phyloP scores from a whole-genome alignment of 2,888 invertebrate species.

The Corbicula japonica region DNA sequence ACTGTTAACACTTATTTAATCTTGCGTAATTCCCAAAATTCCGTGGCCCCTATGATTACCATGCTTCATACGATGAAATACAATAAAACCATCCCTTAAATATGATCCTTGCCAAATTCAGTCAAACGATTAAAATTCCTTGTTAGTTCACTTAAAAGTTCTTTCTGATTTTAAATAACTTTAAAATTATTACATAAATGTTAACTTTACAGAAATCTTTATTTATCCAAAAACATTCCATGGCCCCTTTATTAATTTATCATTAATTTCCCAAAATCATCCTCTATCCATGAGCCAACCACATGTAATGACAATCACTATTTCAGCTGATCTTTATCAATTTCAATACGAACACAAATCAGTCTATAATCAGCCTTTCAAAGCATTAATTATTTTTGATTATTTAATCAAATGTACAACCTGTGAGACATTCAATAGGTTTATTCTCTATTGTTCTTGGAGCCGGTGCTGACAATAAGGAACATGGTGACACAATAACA shows the following conservation, averaged over 20 bases:
- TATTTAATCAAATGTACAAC: not conserved
- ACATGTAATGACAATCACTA: not conserved
- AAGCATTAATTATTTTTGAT: not conserved
- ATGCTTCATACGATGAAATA: too few relatives aligned
- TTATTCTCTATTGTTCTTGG: slow-evolving; percentile 23
- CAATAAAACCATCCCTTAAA: too few relatives aligned
- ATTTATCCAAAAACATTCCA: slow-evolving; percentile 1
- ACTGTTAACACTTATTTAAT: too few relatives aligned
- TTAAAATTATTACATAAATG: not conserved
- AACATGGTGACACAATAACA: slow-evolving; percentile 23
- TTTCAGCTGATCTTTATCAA: slow-evolving; percentile 6
- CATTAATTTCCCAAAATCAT: slow-evolving; percentile 1
- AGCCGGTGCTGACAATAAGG: slow-evolving; percentile 19
- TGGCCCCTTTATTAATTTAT: not conserved
- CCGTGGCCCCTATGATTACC: too few relatives aligned
- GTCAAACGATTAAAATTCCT: too few relatives aligned
- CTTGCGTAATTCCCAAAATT: too few relatives aligned
- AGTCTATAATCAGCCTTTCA: slow-evolving; percentile 18
- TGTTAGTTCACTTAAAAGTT: too few relatives aligned
- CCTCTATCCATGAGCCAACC: not conserved
- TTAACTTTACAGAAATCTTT: too few relatives aligned
- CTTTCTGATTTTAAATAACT: not conserved
- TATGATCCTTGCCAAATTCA: too few relatives aligned
- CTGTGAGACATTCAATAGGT: slow-evolving; percentile 19
- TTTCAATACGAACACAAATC: not conserved